These are phyloP conservation scores for Piprites chloris DNA, from an alignment of 2,113 vertebrate genomes.

Conservation along the genomic window DNA sequence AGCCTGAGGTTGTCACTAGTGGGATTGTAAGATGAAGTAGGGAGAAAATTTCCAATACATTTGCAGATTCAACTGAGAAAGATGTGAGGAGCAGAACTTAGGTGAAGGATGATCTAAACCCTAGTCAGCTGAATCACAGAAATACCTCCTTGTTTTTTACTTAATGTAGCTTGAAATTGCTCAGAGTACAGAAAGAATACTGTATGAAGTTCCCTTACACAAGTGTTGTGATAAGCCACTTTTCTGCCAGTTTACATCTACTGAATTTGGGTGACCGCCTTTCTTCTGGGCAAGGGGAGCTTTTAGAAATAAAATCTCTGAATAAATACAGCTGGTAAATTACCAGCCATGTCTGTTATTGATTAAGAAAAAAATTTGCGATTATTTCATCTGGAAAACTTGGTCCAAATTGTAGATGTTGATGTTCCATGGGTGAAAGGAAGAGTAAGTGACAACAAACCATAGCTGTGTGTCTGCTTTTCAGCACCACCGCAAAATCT, in stretches of 20 bases:
- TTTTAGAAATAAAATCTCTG: background rate
- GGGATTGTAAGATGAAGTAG: background rate
- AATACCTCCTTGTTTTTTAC: background rate
- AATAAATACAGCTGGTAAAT: background rate
- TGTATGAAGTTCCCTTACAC: background rate
- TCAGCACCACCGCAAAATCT: background rate
- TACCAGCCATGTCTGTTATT: background rate
- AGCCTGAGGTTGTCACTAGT: background rate
- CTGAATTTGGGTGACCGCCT: background rate
- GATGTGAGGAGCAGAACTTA: background rate
- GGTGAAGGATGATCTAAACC: background rate
- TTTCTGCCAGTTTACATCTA: background rate
- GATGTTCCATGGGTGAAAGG: background rate
- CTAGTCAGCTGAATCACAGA: background rate
- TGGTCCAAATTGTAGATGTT: background rate
- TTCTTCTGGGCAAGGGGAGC: background rate
- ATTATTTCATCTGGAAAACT: background rate
- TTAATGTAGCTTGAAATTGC: background rate
- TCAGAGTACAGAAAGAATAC: background rate
- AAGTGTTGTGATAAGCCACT: background rate
- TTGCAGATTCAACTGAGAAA: background rate
- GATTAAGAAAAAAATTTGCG: background rate
- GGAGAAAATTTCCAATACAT: background rate
- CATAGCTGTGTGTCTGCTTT: accelerated
- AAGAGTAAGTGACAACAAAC: background rate